phyloP scores from a whole-genome alignment of 2,888 invertebrate genomes.

The Zaprionus obscuricornis region DNA sequence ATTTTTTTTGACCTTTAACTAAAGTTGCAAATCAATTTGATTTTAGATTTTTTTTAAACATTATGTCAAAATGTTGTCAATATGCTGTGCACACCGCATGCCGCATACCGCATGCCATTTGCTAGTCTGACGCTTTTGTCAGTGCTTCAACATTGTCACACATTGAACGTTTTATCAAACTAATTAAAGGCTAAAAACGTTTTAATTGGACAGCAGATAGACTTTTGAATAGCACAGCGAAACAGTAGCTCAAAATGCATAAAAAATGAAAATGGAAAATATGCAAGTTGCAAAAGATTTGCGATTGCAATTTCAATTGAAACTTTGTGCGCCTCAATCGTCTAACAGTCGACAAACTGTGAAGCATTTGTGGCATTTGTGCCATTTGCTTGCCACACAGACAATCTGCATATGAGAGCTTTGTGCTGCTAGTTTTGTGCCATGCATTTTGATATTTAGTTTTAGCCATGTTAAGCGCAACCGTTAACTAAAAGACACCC shows the following conservation, averaged over 20 bases:
- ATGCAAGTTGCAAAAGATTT: too few species aligned
- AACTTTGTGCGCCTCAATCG: slow-evolving; percentile 40
- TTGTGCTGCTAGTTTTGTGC: slow-evolving; percentile 44
- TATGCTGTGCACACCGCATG: too few species aligned
- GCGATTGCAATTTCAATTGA: slow-evolving; percentile 11
- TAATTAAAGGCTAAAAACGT: slow-evolving; percentile 69
- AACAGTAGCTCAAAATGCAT: slow-evolving; percentile 42
- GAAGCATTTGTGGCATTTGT: slow-evolving; percentile 45
- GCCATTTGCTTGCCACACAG: slow-evolving; percentile 19
- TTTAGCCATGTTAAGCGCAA: slow-evolving; percentile 23
- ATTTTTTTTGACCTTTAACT: too few species aligned
- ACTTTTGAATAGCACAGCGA: slow-evolving; percentile 65
- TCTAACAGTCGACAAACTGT: slow-evolving; percentile 8
- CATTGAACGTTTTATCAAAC: slow-evolving; percentile 58
- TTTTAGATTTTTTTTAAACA: too few species aligned
- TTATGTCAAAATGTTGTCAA: too few species aligned
- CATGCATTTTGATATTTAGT: slow-evolving; percentile 61
- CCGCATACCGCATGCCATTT: slow-evolving; percentile 24
- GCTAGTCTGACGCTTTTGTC: slow-evolving; percentile 34
- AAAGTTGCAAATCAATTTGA: too few species aligned
- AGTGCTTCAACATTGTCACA: slow-evolving; percentile 38
- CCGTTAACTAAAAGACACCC: slow-evolving; percentile 53
- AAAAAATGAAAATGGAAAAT: slow-evolving; percentile 21
- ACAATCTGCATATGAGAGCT: slow-evolving; percentile 61
- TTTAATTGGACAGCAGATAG: slow-evolving; percentile 75